Base-by-base conservation (phyloP, 1,140 invertebrate species). In the Battus philenor region DNA sequence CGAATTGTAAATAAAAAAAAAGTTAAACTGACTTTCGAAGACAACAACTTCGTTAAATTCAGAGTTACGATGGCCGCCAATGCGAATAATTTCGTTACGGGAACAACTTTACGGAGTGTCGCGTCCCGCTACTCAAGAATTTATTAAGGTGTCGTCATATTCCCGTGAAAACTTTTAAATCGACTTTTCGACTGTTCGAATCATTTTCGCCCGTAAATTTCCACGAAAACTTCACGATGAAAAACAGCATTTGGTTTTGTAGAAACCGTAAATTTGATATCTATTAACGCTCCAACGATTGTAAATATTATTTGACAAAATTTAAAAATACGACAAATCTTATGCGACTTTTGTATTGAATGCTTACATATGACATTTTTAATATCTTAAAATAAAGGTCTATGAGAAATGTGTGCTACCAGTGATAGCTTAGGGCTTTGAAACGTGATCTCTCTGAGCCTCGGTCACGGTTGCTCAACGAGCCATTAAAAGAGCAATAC, bases 81-180 rank as follows among this genome's bases (percentile, higher is more conserved):
- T 24, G 24, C 44, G 41, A 45, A 50, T 50, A 50, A 50, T 50
- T 50, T 38, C 38, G 32, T 50, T 44, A 50, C 9, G 18, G 8
- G 22, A 20, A 33, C 36, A 10, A 39, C 27, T 50, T 45, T 6
- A 32, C 15, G 15, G 26, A 10, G 17, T 13, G 41, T 31, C 27
- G 15, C 27, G 24, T 15, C 7, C 12, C 17, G 24, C 38, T 27
- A 41, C 38, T 41, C 29, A 27, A 27, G 24, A n/a, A 41, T 41
- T 41, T 41, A 54, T 46, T 47, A 44, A 39, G 52, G 50, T 31
- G 45, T 43, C 24, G 38, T 41, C 38, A 41, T 41, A 29, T 41
- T 41, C 38, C 3, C 38, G 38, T 15, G n/a, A 4, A 16, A 41
- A 41, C 38, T 41, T 41, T 39, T 39, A 39, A 39, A 39, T 39